Base-by-base conservation (phyloP, 2,797 vertebrate genomes). In the Hapalemur alaotrensis region DNA sequence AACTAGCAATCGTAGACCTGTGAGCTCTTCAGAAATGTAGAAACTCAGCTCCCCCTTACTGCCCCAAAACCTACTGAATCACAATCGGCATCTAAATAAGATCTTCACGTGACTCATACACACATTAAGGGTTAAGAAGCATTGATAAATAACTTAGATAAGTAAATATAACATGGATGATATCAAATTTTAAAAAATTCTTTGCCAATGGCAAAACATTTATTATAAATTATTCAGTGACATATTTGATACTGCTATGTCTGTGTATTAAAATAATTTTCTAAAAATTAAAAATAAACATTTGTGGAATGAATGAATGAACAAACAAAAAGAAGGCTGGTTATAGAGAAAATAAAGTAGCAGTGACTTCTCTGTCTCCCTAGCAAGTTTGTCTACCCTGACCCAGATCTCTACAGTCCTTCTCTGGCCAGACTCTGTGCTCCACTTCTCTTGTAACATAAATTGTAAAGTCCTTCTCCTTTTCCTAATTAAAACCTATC, bases 401-500 rank as follows among this genome's bases (percentile, higher is more conserved):
- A 81, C 54, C 41, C 11, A 5, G 4, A 81, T 69, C 23, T 43
- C 78, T 43, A 9, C 0, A 13, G 63, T 38, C 59, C 52, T 38
- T 59, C 57, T 79, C 5, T 2, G 5, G 38, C 43, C 87, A 63
- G 79, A 46, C 89, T 57, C 4, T 46, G 73, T 70, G 38, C n/a
- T 89, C 25, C 30, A 28, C 35, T 63, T 86, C 63, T 59, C 75
- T 3, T 10, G 13, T 35, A 91, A 78, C 32, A 80, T 13, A 20
- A 69, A 54, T 52, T 52, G n/a, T 48, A 30, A 69, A 70, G 43
- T 54, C 15, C 57, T 2, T 52, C 50, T 89, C 43, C 18, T 85
- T 89, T 54, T 41, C 46, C 86, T 75, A 57, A 61, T 93, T 50
- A 48, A 41, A 83, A 38, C 50, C n/a, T 89, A 43, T 81, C 48